Percentiles rank a stretch among this genome's conserved stretches.
Evolutionary conservation across 2,113 vertebrate genomes (phyloP).

Genomic region (Taxidea taxus): DNA sequence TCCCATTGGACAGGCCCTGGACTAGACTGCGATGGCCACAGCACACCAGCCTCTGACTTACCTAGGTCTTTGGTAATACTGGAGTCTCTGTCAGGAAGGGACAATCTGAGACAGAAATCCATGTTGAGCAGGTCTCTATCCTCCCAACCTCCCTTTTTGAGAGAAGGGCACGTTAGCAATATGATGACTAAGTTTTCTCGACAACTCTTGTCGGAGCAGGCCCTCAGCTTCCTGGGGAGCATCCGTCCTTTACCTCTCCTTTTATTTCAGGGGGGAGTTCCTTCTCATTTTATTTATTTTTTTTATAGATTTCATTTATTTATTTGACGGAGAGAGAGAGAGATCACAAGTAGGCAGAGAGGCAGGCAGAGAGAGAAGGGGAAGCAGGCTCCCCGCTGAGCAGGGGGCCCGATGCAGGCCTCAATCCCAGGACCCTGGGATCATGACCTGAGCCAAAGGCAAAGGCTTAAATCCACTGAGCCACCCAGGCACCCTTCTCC

Average conservation of each 20-base stretch:
- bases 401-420: too few relatives aligned
- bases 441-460: too few relatives aligned
- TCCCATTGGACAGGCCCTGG: background rate
- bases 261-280: background rate
- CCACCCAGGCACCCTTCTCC: too few relatives aligned
- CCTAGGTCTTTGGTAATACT: background rate
- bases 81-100: background rate
- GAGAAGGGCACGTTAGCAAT: background rate
- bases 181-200: background rate
- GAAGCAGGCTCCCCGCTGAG: too few relatives aligned
- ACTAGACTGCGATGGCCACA: background rate
- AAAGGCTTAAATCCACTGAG: too few relatives aligned
- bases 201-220: background rate
- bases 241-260: background rate
- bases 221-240: background rate
- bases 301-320: too few relatives aligned
- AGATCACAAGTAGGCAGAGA: too few relatives aligned
- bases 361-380: too few relatives aligned
- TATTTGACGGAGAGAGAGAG: too few relatives aligned
- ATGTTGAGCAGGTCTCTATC: background rate
- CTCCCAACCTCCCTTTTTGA: background rate
- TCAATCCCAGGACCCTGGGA: too few relatives aligned
- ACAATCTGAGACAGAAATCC: background rate
- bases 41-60: background rate
- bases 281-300: background rate